A percentile compares a stretch with the other conserved stretches of the same genome.
These are phyloP conservation scores for Melanerpes aurifrons DNA, from an alignment of 2,113 vertebrate species.

Conservation along the genomic window DNA sequence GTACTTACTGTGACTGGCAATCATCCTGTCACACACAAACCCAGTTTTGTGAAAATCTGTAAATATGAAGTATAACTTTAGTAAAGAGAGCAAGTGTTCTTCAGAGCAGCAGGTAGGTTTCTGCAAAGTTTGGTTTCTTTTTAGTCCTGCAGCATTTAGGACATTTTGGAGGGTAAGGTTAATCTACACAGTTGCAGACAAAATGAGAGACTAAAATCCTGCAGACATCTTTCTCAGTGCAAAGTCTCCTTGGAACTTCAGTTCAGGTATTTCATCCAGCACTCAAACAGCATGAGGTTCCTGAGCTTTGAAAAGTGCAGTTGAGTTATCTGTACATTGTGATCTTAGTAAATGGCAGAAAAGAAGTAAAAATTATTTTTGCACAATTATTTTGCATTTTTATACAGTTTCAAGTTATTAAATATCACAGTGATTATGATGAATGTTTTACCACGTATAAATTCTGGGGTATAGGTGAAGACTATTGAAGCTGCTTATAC, in stretches of 20 bases:
- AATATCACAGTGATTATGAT: background rate
- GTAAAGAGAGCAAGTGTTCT: background rate
- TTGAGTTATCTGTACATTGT: background rate
- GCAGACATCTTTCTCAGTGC: background rate
- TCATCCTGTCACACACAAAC: background rate
- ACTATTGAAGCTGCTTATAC: background rate
- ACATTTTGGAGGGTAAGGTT: background rate
- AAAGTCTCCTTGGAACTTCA: background rate
- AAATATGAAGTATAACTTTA: background rate
- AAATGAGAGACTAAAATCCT: background rate
- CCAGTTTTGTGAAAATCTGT: background rate
- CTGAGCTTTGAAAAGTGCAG: background rate
- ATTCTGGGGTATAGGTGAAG: background rate
- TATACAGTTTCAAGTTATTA: background rate
- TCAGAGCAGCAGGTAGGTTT: background rate
- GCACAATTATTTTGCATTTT: background rate
- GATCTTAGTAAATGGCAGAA: background rate
- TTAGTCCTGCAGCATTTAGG: background rate
- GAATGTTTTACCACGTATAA: background rate
- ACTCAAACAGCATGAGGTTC: background rate
- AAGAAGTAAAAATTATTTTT: background rate
- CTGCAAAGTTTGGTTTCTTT: background rate
- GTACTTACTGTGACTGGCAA: background rate
- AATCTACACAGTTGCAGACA: background rate
- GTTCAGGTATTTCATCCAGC: background rate